Evolutionary conservation across 2,797 vertebrate species (phyloP).

Genomic region (Etheostoma perlongum): DNA sequence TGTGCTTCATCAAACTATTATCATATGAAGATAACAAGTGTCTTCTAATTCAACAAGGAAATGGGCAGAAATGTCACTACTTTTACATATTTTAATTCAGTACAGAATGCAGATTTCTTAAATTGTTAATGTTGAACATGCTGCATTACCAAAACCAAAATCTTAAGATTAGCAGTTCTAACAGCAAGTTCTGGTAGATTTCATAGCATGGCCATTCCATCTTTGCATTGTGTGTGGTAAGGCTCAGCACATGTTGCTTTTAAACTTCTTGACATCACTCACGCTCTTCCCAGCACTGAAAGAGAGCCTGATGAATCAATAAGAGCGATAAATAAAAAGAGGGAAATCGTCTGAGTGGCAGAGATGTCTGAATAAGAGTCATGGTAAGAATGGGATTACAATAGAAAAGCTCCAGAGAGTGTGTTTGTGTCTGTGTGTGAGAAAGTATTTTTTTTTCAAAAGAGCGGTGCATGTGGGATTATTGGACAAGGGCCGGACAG

Average conservation of each 20-base stretch:
- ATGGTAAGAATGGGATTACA: conserved; percentile 29
- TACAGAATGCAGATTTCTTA: background rate
- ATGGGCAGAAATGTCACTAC: background rate
- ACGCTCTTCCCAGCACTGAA: conserved; percentile 28
- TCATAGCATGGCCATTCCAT: accelerated
- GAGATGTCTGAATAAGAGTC: conserved; percentile 52
- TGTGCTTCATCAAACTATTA: background rate
- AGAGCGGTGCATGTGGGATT: conserved; percentile 78
- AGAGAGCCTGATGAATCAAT: conserved; percentile 49
- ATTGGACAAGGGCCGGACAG: conserved; percentile 54
- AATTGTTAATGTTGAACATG: background rate
- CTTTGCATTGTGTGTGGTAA: conserved; percentile 26
- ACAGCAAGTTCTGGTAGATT: background rate
- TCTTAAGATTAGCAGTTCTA: background rate
- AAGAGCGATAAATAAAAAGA: conserved; percentile 27
- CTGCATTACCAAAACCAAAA: background rate
- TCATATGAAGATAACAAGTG: background rate
- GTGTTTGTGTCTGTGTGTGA: conserved; percentile 33
- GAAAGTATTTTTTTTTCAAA: conserved; percentile 44
- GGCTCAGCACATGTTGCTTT: conserved; percentile 30
- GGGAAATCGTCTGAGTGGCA: conserved; percentile 51
- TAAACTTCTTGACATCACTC: conserved; percentile 43
- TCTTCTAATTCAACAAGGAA: background rate
- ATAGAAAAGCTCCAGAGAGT: conserved; percentile 54
- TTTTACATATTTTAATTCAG: background rate